Evolutionary conservation across 2,888 invertebrate species (phyloP), one percentile per base, ranked within the genome.

Genomic region (Drosophila birchii): DNA sequence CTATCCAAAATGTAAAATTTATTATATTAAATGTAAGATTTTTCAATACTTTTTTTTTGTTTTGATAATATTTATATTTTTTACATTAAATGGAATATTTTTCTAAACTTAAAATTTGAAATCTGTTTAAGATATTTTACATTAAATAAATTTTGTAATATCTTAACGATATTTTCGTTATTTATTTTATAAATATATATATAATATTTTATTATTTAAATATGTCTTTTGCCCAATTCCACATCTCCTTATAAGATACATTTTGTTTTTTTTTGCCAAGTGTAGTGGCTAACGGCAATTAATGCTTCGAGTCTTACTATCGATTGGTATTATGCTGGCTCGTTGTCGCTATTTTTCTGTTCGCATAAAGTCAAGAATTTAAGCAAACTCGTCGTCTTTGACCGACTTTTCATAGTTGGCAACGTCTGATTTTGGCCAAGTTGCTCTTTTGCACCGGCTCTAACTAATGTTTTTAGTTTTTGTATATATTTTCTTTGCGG

Each of bases 331-430:
- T 61, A 34, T 38, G 69, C 54, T 70, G 34, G 43, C 60, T 49
- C 32, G 51, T 20, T 58, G 61, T 14, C 23, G 47, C 66, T 56
- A 49, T 59, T 51, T 59, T 58, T 70, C 59, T 57, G 36, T 76
- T 44, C 71, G 61, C 49, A 60, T 66, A 45, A 61, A 75, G 78
- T 67, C 69, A 73, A 88, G 88, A 86, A 86, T 80, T 78, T 75
- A 63, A 74, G 54, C 66, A 61, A 53, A 86, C 78, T 68, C 67
- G 89, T 86, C 80, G 89, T 78, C 88, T 86, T 88, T 88, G 88
- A 88, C 88, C 88, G 83, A 86, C 67, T 82, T 87, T 62, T 44
- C 38, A 32, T 62, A 76, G 59, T 69, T 76, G 66, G 68, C 73
- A 68, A 62, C 64, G 29, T 38, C 51, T 41, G 62, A 62, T 62